Evolutionary conservation across 2,888 invertebrate genomes (phyloP), one percentile per base, ranked within the genome.

Genomic region (Sturmia bella): DNA sequence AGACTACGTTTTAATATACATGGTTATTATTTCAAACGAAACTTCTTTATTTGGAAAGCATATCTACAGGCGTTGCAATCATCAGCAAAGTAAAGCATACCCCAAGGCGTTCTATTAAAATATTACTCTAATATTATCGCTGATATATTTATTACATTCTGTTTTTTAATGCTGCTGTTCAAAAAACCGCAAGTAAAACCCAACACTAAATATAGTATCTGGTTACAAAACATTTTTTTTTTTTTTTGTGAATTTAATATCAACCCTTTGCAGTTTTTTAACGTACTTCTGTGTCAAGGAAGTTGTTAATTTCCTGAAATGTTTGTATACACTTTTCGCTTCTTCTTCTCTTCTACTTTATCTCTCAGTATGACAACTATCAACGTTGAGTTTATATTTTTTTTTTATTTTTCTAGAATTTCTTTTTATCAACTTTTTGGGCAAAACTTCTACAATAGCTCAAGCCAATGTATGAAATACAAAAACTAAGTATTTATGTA

Each of bases 271-370:
- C 45, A 37, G 7, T 37, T 45, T 45, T 69, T 27, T 27, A 41
- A 37, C 15, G 11, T 27, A 9, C 3, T 45, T 63, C 48, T 77
- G 24, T 61, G 76, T 69, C 74, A 70, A 75, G 80, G 80, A 83
- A 79, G 80, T 81, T 78, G 78, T 75, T 81, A 83, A 81, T 81
- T 80, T 80, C 77, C 77, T 73, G 57, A 63, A 32, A 64, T 52
- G 54, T 74, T 68, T 48, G 48, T 13, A 3, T 32, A 6, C 32
- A 7, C 32, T 32, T 32, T 32, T 32, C 9, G 32, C 32, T 32
- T 32, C 32, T 32, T 32, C 32, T 32, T 32, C 32, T 3, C 32
- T 32, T 3, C 9, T 5, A 32, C 17, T 27, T 39, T 61, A 37
- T n/a, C 45, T 39, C 57, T 72, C 50, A 68, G 19, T 52, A 64